Conservation (phyloP, 2,888 invertebrate species). For the Oligia latruncula region DNA sequence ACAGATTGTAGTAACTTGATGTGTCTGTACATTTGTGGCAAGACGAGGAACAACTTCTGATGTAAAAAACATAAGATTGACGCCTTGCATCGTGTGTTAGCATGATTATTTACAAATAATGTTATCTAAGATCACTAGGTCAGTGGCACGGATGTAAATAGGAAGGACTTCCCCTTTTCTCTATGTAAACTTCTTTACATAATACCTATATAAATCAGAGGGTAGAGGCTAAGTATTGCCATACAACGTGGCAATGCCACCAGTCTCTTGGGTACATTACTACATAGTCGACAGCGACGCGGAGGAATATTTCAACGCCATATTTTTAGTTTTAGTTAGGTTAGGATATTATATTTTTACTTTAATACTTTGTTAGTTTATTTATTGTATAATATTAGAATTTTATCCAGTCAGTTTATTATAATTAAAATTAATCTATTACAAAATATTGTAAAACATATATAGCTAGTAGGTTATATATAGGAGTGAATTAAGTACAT, state of each 20-base stretch:
- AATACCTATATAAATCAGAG: background rate
- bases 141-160: slow-evolving; percentile 16
- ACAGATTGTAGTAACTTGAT: too few species aligned
- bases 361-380: too few species aligned
- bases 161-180: slow-evolving; percentile 59
- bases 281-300: too few species aligned
- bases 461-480: too few species aligned
- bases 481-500: too few species aligned
- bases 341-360: too few species aligned
- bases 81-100: background rate
- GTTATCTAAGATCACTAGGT: slow-evolving; percentile 46
- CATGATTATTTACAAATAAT: slow-evolving; percentile 27
- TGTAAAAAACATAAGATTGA: slow-evolving; percentile 5
- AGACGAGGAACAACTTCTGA: background rate
- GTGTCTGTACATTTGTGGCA: background rate
- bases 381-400: too few species aligned
- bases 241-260: background rate
- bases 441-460: too few species aligned
- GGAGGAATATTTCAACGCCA: background rate
- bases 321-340: background rate
- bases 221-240: background rate
- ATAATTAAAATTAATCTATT: too few species aligned
- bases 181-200: background rate
- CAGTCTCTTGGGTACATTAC: background rate
- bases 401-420: too few species aligned